These are phyloP conservation scores for Dynastes grantii DNA, from an alignment of 2,888 invertebrate species.

Conservation along the genomic window DNA sequence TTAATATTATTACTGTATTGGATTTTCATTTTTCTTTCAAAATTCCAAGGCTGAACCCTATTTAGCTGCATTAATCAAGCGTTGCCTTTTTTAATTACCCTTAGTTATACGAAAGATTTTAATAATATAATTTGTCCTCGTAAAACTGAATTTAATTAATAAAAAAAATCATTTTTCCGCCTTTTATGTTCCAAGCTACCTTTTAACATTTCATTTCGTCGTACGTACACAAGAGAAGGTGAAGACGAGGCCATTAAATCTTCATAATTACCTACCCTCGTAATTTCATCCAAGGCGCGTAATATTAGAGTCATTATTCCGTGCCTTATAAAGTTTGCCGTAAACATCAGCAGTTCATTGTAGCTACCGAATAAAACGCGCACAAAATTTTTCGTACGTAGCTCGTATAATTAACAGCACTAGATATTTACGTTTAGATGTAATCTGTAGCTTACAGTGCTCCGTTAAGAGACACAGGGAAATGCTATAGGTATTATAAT, in stretches of 20 bases:
- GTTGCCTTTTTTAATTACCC: no score
- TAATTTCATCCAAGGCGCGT: conserved; percentile 9
- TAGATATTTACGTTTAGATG: conserved; percentile 11
- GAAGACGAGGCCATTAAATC: neutral
- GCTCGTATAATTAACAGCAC: conserved; percentile 1
- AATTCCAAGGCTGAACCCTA: no score
- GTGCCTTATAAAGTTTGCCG: neutral
- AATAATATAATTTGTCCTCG: no score
- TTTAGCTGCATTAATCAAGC: no score
- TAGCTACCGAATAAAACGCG: conserved; percentile 1
- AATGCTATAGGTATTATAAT: no score
- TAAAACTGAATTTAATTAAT: no score
- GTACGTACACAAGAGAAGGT: neutral
- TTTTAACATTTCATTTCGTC: conserved; percentile 1
- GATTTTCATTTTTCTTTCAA: no score
- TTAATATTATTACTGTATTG: no score
- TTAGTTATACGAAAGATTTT: no score
- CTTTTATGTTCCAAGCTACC: neutral
- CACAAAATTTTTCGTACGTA: neutral
- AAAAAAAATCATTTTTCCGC: no score
- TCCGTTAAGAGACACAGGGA: neutral
- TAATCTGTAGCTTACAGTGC: neutral
- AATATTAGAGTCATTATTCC: neutral
- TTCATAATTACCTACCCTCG: conserved; percentile 14
- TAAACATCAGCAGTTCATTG: neutral